Conservation (phyloP, 2,888 invertebrate genomes). For the Meiosimyza decipiens region DNA sequence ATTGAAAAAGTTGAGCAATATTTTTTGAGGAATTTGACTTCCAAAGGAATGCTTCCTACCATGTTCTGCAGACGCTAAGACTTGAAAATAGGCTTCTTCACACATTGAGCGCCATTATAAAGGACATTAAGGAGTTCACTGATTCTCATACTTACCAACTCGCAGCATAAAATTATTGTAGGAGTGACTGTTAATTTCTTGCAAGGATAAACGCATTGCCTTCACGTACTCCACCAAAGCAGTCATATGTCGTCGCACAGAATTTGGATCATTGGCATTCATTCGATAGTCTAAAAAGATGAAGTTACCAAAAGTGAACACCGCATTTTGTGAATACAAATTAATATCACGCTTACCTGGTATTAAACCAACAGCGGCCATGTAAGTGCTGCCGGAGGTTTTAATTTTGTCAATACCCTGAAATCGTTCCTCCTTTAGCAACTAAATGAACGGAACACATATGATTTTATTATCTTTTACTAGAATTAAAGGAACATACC, state of each 20-base stretch:
- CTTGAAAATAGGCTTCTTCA: too few species aligned
- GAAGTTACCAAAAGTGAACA: not conserved
- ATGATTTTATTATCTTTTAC: constrained; percentile 10
- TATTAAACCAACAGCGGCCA: constrained; percentile 91
- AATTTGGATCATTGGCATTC: constrained; percentile 70
- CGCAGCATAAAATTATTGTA: constrained; percentile 92
- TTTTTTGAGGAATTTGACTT: too few species aligned
- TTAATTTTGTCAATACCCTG: constrained; percentile 92
- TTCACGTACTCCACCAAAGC: constrained; percentile 91
- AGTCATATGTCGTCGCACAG: constrained; percentile 76
- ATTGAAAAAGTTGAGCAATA: too few species aligned
- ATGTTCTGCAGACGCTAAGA: too few species aligned
- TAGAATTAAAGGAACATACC: constrained; percentile 66
- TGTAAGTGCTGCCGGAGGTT: constrained; percentile 92
- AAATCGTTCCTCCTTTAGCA: constrained; percentile 86
- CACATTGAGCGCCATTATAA: too few species aligned
- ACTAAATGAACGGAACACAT: constrained; percentile 66
- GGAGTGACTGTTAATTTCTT: constrained; percentile 91
- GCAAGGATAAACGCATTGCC: constrained; percentile 85
- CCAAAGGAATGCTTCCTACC: too few species aligned
- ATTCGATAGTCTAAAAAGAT: constrained; percentile 62
- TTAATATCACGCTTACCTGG: constrained; percentile 73
- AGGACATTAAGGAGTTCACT: too few species aligned
- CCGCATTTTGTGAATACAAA: not conserved
- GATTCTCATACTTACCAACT: constrained; percentile 75